These are phyloP conservation scores for Podabrus alpinus DNA, from an alignment of 2,888 invertebrate species.

Conservation along the genomic window DNA sequence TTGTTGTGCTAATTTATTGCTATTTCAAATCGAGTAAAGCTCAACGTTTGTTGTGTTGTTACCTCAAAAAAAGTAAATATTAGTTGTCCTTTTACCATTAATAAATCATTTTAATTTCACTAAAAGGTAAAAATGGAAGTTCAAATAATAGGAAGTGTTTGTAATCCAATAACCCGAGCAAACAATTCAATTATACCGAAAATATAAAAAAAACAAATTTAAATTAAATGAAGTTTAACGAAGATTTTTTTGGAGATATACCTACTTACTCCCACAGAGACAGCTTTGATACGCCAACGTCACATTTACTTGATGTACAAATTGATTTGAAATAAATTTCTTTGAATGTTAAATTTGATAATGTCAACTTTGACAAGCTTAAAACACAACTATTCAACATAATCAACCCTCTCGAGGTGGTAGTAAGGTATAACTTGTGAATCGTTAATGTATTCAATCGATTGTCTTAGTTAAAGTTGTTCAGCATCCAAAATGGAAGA, in stretches of 20 bases:
- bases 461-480: not conserved
- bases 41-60: not conserved
- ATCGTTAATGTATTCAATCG: not conserved
- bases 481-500: not conserved
- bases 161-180: not conserved
- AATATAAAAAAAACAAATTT: not conserved
- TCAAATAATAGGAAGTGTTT: not conserved
- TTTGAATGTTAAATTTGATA: not conserved
- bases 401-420: not conserved
- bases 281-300: not conserved
- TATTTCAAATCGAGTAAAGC: not conserved
- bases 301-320: not conserved
- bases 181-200: not conserved
- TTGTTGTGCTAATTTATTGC: not conserved
- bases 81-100: not conserved
- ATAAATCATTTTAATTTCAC: not conserved
- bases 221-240: not conserved
- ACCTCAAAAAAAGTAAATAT: not conserved
- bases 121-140: not conserved
- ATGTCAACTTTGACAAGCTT: not conserved
- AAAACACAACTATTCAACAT: not conserved
- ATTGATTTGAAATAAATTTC: not conserved
- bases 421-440: not conserved
- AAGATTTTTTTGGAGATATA: not conserved
- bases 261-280: too few relatives aligned